A percentile compares a stretch with the other conserved stretches of the same genome.
phyloP scores from a whole-genome alignment of 2,113 vertebrate species.

The Sclerurus mexicanus region DNA sequence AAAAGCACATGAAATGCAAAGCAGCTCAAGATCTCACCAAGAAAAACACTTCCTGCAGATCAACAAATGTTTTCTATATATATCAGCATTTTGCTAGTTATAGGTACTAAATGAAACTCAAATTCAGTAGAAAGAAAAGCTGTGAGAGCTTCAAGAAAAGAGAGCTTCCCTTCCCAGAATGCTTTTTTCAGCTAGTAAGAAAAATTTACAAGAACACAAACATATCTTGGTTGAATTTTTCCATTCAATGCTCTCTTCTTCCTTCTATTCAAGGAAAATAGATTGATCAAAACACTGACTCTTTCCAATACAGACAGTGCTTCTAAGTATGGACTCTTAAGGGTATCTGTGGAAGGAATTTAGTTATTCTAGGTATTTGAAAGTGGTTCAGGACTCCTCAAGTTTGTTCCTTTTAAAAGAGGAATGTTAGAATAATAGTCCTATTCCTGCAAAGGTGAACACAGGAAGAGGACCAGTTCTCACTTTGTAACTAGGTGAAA shows the following conservation, averaged over 20 bases:
- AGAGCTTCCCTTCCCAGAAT: background rate
- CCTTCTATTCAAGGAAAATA: background rate
- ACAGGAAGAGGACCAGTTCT: background rate
- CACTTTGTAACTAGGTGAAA: background rate
- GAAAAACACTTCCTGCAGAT: background rate
- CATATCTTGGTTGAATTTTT: background rate
- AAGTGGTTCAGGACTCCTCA: background rate
- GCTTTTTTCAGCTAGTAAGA: background rate
- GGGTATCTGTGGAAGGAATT: background rate
- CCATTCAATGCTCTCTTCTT: background rate
- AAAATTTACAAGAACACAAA: background rate
- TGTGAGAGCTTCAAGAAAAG: background rate
- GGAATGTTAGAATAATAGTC: background rate
- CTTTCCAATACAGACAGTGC: background rate
- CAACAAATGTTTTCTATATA: background rate
- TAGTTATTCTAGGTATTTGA: background rate
- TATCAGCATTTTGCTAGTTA: background rate
- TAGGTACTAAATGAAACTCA: background rate
- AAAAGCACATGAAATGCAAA: background rate
- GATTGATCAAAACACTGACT: background rate
- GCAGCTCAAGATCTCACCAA: background rate
- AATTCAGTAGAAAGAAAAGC: background rate
- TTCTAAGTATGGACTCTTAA: background rate
- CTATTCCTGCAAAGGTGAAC: background rate
- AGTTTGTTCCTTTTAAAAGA: background rate